Evolutionary conservation across 2,888 invertebrate genomes (phyloP).

Genomic region (Furcula furcula): DNA sequence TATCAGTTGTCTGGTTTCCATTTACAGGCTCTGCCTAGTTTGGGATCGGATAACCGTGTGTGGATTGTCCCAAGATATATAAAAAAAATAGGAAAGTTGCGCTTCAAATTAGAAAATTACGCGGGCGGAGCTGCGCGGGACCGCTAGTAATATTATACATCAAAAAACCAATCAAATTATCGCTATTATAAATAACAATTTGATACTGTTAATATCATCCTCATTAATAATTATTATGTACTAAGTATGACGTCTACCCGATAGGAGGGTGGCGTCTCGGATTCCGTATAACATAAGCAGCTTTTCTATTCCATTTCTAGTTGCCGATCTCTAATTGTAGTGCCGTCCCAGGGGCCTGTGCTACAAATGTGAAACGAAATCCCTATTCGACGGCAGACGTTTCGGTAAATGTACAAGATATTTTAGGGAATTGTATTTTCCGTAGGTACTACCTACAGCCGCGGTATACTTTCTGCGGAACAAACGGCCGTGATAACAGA

Average conservation of each 20-base stretch:
- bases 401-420: not conserved
- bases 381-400: not conserved
- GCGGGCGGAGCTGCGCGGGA: no score
- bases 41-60: no score
- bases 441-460: no score
- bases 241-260: constrained; percentile 9
- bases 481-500: no score
- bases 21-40: no score
- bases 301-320: constrained; percentile 51
- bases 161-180: constrained; percentile 17
- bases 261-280: constrained; percentile 8
- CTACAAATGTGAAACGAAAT: not conserved
- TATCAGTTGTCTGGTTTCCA: no score
- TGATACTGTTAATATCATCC: constrained; percentile 24
- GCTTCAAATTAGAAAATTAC: no score
- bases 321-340: constrained; percentile 44
- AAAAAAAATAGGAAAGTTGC: no score
- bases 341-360: constrained; percentile 32
- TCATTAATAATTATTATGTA: constrained; percentile 24
- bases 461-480: no score
- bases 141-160: no score
- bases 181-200: constrained; percentile 12
- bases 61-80: no score
- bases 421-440: not conserved
- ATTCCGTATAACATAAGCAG: constrained; percentile 44